phyloP scores from a whole-genome alignment of 2,797 vertebrate genomes.

The Okamejei kenojei region DNA sequence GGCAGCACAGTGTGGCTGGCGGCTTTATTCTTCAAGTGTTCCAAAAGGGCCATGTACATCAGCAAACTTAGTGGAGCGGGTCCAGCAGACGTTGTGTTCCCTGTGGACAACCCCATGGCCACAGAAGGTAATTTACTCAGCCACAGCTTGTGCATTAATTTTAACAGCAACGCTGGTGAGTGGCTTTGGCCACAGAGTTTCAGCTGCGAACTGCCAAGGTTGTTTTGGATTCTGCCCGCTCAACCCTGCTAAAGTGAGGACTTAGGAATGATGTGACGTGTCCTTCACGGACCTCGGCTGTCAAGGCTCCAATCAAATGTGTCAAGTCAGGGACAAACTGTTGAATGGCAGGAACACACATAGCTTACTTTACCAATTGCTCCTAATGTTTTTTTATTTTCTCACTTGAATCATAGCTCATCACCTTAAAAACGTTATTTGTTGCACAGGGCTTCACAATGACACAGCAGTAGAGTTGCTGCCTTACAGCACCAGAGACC shows the following conservation, averaged over 20 bases:
- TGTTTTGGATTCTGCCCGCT: not conserved
- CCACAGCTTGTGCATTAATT: slow-evolving; percentile 5
- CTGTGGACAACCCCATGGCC: not conserved
- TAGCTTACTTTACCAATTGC: not conserved
- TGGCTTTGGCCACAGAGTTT: not conserved
- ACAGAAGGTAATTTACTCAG: not conserved
- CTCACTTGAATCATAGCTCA: not conserved
- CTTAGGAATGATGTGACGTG: not conserved
- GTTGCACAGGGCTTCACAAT: no score
- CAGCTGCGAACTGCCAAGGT: slow-evolving; percentile 1
- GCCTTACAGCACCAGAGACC: no score
- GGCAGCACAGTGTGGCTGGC: not conserved
- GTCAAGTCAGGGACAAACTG: not conserved
- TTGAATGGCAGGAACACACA: not conserved
- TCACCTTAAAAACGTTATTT: not conserved
- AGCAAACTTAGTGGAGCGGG: not conserved
- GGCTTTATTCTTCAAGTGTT: not conserved
- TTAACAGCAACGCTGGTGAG: slow-evolving; percentile 28
- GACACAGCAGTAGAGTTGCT: no score
- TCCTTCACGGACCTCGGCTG: not conserved
- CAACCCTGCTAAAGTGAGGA: not conserved
- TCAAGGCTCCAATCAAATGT: not conserved
- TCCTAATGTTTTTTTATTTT: not conserved
- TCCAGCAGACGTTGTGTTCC: not conserved
- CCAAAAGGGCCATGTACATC: not conserved